Base-by-base conservation (phyloP, 2,888 invertebrate species). In the Hemistola chrysoprasaria region DNA sequence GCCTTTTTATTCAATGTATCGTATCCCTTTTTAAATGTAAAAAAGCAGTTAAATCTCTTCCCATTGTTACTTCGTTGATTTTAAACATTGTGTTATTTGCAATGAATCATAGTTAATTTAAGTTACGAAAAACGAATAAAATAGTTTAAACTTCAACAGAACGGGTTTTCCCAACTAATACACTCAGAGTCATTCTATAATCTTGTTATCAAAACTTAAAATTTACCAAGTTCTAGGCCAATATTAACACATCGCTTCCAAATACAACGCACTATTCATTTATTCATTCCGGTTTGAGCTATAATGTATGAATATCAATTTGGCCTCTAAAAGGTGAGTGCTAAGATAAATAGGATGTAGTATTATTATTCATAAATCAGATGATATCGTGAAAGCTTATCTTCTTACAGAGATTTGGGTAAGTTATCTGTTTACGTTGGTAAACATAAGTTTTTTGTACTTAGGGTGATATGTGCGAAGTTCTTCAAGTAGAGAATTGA, bases 361-460 rank as follows among this genome's bases (percentile, higher is more conserved):
- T 38, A 40, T 36, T 39, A 30, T 44, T 42, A 36, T 40, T 30
- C 53, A 52, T 59, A 62, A 56, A 58, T 58, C 48, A 49, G 34
- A 32, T 39, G 50, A 47, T 60, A 60, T 62, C 62, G 37, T 11
- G 27, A 29, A 20, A 42, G 33, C 33, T 40, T 45, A 42, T 44
- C 49, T 25, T 40, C 32, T 40, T 37, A 28, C 21, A 24, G 20
- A 28, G 50, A 48, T 50, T 43, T 38, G 28, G 36, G 39, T 38
- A 23, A 42, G 44, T 43, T 45, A 33, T 40, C 44, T 47, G 45
- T 50, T 25, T 35, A 29, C 42, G 30, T 38, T 33, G 25, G 29
- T 44, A 34, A 39, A 34, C 38, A 34, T 21, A 5, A 32, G 21
- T 23, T 42, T 37, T 27, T 7, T 28, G 28, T 28, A 22, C 16